Evolutionary conservation across 2,797 vertebrate species (phyloP).

Genomic region (Labroides dimidiatus): DNA sequence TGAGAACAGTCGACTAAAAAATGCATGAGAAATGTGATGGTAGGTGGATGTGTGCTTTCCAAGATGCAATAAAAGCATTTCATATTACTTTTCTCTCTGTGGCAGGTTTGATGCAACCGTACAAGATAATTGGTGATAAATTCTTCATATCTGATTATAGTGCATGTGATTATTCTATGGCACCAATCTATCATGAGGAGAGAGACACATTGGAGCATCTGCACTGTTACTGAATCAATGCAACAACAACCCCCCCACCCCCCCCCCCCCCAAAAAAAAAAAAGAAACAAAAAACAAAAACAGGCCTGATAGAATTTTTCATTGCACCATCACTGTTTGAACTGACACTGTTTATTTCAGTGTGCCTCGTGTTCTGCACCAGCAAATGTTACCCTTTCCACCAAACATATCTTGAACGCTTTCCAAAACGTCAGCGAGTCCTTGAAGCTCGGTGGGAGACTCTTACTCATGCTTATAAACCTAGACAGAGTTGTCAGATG

Average conservation of each 20-base stretch:
- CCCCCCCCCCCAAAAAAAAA: too few species aligned
- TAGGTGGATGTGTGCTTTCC: slow-evolving; percentile 48
- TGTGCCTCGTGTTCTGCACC: slow-evolving; percentile 21
- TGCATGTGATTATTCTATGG: slow-evolving; percentile 24
- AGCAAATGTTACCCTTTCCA: slow-evolving; percentile 33
- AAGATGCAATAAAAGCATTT: slow-evolving; percentile 31
- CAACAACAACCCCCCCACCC: too few species aligned
- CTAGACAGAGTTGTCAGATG: slow-evolving; percentile 57
- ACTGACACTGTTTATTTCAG: slow-evolving; percentile 46
- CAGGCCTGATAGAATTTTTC: slow-evolving; percentile 22
- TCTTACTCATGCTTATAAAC: slow-evolving; percentile 46
- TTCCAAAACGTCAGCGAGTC: slow-evolving; percentile 46
- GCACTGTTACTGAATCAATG: slow-evolving; percentile 20
- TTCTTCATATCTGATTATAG: slow-evolving; percentile 29
- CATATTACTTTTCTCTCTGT: slow-evolving; percentile 30
- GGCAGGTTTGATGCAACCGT: slow-evolving; percentile 20
- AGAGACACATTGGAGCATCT: slow-evolving; percentile 13
- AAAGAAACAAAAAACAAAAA: not conserved
- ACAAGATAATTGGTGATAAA: slow-evolving; percentile 19
- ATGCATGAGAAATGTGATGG: slow-evolving; percentile 74
- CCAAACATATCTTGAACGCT: slow-evolving; percentile 37
- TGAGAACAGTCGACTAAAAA: slow-evolving; percentile 76
- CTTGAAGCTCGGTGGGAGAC: slow-evolving; percentile 48
- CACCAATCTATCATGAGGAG: slow-evolving; percentile 11
- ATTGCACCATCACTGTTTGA: slow-evolving; percentile 22